Evolutionary conservation across 1,140 invertebrate species (phyloP).

Genomic region (Zaprionus ornatus): DNA sequence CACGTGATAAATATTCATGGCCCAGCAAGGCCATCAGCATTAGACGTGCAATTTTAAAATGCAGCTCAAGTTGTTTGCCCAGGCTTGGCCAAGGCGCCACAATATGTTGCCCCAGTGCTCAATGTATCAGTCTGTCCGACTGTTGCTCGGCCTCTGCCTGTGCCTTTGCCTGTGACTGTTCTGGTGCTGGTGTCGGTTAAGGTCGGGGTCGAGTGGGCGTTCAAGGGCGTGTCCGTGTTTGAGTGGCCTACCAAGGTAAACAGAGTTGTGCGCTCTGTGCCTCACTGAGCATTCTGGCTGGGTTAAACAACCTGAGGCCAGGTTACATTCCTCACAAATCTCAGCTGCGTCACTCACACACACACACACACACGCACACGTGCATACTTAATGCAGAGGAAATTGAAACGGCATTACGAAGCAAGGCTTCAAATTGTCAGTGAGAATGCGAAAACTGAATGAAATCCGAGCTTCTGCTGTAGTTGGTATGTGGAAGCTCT

Average conservation of each 20-base stretch:
- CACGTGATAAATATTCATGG: slow-evolving; percentile 78
- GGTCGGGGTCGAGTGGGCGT: slow-evolving; percentile 43
- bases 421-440: background rate
- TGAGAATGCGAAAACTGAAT: slow-evolving; percentile 19
- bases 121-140: background rate
- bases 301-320: slow-evolving; percentile 54
- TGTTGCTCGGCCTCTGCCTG: background rate
- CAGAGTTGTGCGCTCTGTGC: slow-evolving; percentile 22
- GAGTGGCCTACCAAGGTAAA: slow-evolving; percentile 57
- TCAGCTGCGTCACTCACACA: slow-evolving; percentile 24
- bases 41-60: slow-evolving; percentile 59
- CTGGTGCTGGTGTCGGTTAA: slow-evolving; percentile 5
- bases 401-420: slow-evolving; percentile 21
- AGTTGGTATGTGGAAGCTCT: background rate
- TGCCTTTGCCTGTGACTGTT: background rate
- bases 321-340: slow-evolving; percentile 30
- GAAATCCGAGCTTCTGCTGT: background rate
- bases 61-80: slow-evolving; percentile 24
- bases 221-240: slow-evolving; percentile 70
- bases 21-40: slow-evolving; percentile 24
- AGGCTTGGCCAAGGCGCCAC: slow-evolving; percentile 13
- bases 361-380: slow-evolving; percentile 12
- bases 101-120: slow-evolving; percentile 27
- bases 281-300: slow-evolving; percentile 23
- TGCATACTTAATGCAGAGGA: background rate